These are phyloP conservation scores for Leucoma salicis DNA, from an alignment of 2,888 invertebrate genomes.

Conservation along the genomic window DNA sequence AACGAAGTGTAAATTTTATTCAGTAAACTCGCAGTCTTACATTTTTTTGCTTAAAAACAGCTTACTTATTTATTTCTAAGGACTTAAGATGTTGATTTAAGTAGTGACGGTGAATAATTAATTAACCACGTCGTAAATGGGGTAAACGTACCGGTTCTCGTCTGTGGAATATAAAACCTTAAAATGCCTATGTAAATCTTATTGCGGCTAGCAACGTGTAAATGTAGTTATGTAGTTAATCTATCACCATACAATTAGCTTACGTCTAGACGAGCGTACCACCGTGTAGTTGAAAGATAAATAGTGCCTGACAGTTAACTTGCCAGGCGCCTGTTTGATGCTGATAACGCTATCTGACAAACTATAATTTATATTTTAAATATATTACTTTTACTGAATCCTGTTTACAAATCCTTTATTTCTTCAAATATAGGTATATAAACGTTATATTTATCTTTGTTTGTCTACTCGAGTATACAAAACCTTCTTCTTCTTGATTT, in stretches of 20 bases:
- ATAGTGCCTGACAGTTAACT: slow-evolving; percentile 48
- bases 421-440: no score
- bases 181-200: slow-evolving; percentile 38
- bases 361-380: slow-evolving; percentile 41
- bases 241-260: slow-evolving; percentile 56
- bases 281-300: slow-evolving; percentile 47
- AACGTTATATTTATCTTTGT: no score
- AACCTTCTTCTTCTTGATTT: no score
- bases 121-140: slow-evolving; percentile 18
- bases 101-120: slow-evolving; percentile 31
- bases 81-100: slow-evolving; percentile 14
- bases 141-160: slow-evolving; percentile 27
- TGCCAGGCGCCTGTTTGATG: slow-evolving; percentile 47
- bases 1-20: no score
- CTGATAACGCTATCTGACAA: slow-evolving; percentile 58
- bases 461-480: no score
- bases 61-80: slow-evolving; percentile 10
- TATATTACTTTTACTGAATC: slow-evolving; percentile 14
- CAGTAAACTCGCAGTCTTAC: no score
- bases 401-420: no score
- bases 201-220: slow-evolving; percentile 28
- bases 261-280: slow-evolving; percentile 40
- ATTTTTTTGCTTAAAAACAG: slow-evolving; percentile 1
- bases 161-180: slow-evolving; percentile 24
- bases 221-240: slow-evolving; percentile 37